Evolutionary conservation across 2,797 vertebrate genomes (phyloP).

Genomic region (Rhabdophis nuchalis): DNA sequence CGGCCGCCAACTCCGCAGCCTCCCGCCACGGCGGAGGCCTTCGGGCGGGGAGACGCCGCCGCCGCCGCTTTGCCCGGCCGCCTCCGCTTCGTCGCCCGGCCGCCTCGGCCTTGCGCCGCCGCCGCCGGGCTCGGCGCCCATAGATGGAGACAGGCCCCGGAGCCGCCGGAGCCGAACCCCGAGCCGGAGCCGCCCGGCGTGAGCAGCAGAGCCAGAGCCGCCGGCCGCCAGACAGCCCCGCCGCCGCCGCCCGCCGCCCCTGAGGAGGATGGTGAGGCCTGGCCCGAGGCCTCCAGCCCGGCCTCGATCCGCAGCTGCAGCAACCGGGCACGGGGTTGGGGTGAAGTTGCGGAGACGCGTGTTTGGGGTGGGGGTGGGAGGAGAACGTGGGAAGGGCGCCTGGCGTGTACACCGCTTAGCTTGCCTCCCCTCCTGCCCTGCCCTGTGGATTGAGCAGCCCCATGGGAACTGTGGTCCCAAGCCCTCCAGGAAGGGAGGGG

Average conservation of each 20-base stretch:
- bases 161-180: conserved; percentile 63
- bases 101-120: conserved; percentile 43
- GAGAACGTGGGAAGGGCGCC: not conserved
- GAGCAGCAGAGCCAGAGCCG: conserved; percentile 46
- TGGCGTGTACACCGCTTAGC: not conserved
- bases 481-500: no score
- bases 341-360: not conserved
- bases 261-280: conserved; percentile 63
- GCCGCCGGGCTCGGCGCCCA: conserved; percentile 62
- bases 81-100: not conserved
- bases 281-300: not conserved
- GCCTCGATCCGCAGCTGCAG: not conserved
- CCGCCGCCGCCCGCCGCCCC: conserved; percentile 47
- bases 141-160: conserved; percentile 68
- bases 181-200: conserved; percentile 49
- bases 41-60: conserved; percentile 55
- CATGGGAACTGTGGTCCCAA: not conserved
- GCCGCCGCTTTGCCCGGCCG: conserved; percentile 67
- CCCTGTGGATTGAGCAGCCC: not conserved
- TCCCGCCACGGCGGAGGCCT: conserved; percentile 23
- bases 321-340: not conserved
- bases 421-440: not conserved
- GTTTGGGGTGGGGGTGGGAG: not conserved
- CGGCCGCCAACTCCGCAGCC: conserved; percentile 46
- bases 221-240: conserved; percentile 57